These are phyloP conservation scores for Dryobates pubescens DNA, from an alignment of 2,797 vertebrate species.

Conservation along the genomic window DNA sequence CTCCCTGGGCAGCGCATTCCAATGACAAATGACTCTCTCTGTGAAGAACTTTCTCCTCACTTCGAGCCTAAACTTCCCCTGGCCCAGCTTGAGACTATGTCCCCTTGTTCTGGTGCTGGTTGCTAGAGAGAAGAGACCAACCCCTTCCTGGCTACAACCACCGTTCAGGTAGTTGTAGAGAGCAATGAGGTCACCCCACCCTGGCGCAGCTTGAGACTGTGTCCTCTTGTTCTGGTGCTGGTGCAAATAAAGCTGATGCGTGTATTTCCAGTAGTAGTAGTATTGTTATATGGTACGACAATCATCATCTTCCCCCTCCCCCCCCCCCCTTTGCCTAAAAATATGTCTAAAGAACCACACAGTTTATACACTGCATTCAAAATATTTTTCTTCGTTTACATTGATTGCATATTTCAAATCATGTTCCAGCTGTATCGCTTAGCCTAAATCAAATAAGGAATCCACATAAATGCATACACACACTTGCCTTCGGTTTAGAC, in stretches of 20 bases:
- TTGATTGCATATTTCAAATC: conserved; percentile 77
- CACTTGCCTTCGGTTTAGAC: conserved; percentile 37
- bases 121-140: too few relatives aligned
- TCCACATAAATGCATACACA: conserved; percentile 54
- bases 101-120: too few relatives aligned
- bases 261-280: conserved; percentile 36
- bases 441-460: conserved; percentile 74
- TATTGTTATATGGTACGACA: conserved; percentile 56
- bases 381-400: conserved; percentile 78
- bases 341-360: conserved; percentile 59
- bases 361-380: conserved; percentile 73
- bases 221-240: too few relatives aligned
- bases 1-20: too few relatives aligned
- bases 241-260: conserved; percentile 30
- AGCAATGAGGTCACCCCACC: too few relatives aligned
- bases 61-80: too few relatives aligned
- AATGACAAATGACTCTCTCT: too few relatives aligned
- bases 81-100: too few relatives aligned
- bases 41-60: too few relatives aligned
- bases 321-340: conserved; percentile 7
- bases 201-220: too few relatives aligned
- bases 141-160: too few relatives aligned
- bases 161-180: too few relatives aligned
- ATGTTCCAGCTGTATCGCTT: conserved; percentile 73
- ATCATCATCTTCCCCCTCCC: background rate